Percentiles rank a stretch among this genome's conserved stretches.
Conservation (phyloP, 2,888 invertebrate genomes). For the Nomada hirtipes region DNA sequence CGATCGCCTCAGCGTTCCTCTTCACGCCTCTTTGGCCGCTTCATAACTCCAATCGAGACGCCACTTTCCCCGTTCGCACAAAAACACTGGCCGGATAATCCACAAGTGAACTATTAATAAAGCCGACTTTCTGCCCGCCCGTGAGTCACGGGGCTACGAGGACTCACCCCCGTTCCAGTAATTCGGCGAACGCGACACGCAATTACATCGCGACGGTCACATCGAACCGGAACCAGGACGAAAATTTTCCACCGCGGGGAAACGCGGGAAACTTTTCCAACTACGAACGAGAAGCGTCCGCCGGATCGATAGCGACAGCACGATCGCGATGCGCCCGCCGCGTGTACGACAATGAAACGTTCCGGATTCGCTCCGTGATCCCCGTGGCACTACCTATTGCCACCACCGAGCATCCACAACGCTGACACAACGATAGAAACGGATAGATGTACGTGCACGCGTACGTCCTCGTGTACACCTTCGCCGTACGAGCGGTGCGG, state of each 20-base stretch:
- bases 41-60: constrained; percentile 13
- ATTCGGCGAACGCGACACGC: constrained; percentile 11
- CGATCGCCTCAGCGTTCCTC: constrained; percentile 35
- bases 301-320: constrained; percentile 58
- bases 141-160: constrained; percentile 27
- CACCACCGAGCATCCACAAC: constrained; percentile 46
- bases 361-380: constrained; percentile 73
- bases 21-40: constrained; percentile 17
- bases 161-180: constrained; percentile 31
- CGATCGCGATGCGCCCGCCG: constrained; percentile 64
- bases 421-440: constrained; percentile 19
- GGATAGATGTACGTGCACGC: constrained; percentile 12
- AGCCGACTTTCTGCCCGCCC: constrained; percentile 30
- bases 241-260: constrained; percentile 16
- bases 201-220: not conserved
- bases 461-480: constrained; percentile 29
- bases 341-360: constrained; percentile 71
- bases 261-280: constrained; percentile 45
- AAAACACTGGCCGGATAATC: constrained; percentile 23
- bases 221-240: not conserved
- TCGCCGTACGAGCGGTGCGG: constrained; percentile 35
- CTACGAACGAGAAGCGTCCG: constrained; percentile 26
- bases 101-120: constrained; percentile 35
- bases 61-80: constrained; percentile 41
- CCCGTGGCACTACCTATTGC: constrained; percentile 62